Evolutionary conservation across 2,113 vertebrate genomes (phyloP).

Genomic region (Siniperca knerii): DNA sequence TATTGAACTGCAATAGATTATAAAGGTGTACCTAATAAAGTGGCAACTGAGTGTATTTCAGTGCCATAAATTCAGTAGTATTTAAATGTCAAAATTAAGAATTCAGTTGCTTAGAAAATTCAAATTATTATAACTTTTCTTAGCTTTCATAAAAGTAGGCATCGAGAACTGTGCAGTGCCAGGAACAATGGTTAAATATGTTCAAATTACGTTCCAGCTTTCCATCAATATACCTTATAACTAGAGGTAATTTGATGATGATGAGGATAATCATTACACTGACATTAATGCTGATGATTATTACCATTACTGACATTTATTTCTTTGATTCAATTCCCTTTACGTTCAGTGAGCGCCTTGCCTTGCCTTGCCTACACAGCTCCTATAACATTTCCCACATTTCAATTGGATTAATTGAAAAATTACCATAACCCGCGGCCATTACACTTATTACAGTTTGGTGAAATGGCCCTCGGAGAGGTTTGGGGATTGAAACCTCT

Average conservation of each 20-base stretch:
- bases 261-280: constrained; percentile 53
- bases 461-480: constrained; percentile 50
- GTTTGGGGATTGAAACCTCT: constrained; percentile 53
- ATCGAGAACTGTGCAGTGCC: background rate
- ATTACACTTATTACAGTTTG: constrained; percentile 73
- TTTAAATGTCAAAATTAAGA: background rate
- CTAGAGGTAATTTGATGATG: constrained; percentile 45
- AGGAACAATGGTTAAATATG: constrained; percentile 12
- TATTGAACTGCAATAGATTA: background rate
- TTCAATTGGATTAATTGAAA: constrained; percentile 80
- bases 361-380: constrained; percentile 26
- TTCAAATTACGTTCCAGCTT: constrained; percentile 19
- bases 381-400: constrained; percentile 58
- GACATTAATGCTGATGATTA: constrained; percentile 68
- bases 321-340: constrained; percentile 48
- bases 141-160: background rate
- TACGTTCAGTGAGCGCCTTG: constrained; percentile 22
- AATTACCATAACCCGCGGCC: constrained; percentile 73
- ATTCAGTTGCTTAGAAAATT: background rate
- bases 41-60: background rate
- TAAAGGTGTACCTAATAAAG: background rate
- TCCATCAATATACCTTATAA: constrained; percentile 29
- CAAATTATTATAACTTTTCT: background rate
- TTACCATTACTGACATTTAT: constrained; percentile 56
- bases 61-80: background rate